Percentiles rank a stretch among this genome's conserved stretches.
phyloP scores from a whole-genome alignment of 2,888 invertebrate species.

The Frankliniella intonsa region DNA sequence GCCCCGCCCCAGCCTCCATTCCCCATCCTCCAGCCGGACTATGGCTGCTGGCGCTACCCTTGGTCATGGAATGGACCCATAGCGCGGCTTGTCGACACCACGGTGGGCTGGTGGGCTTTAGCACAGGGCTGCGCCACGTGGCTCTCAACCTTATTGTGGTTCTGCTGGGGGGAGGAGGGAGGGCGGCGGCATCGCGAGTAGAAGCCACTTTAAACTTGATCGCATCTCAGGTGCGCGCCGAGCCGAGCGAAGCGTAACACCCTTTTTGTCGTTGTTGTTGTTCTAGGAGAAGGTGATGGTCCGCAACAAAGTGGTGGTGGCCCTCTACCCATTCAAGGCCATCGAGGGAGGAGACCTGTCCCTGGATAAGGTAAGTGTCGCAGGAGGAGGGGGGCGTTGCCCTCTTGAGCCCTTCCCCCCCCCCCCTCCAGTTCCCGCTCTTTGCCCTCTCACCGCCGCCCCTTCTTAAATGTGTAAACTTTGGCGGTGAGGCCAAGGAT shows the following conservation, averaged over 20 bases:
- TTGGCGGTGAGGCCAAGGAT: neutral
- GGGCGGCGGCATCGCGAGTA: too few relatives aligned
- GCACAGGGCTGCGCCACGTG: neutral
- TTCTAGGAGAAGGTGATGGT: constrained; percentile 62
- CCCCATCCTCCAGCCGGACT: neutral
- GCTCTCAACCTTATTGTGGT: too few relatives aligned
- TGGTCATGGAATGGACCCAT: neutral
- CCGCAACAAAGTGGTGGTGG: constrained; percentile 77
- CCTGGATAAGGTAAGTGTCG: constrained; percentile 66
- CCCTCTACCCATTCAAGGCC: constrained; percentile 84
- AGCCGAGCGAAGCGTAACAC: too few relatives aligned
- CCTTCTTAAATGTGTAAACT: neutral
- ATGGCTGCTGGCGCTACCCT: neutral
- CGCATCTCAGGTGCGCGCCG: too few relatives aligned
- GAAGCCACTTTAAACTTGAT: too few relatives aligned
- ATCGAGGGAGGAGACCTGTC: constrained; percentile 85
- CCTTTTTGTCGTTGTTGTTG: constrained; percentile 29
- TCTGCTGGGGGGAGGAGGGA: too few relatives aligned
- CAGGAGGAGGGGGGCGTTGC: neutral
- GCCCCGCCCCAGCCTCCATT: neutral
- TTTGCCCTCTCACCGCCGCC: neutral
- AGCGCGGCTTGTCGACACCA: too few relatives aligned
- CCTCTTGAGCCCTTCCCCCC: neutral
- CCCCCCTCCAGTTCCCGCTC: neutral
- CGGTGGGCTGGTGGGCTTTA: neutral